Base-by-base conservation (phyloP, 2,797 vertebrate species). In the Bryconaethiops microstoma region DNA sequence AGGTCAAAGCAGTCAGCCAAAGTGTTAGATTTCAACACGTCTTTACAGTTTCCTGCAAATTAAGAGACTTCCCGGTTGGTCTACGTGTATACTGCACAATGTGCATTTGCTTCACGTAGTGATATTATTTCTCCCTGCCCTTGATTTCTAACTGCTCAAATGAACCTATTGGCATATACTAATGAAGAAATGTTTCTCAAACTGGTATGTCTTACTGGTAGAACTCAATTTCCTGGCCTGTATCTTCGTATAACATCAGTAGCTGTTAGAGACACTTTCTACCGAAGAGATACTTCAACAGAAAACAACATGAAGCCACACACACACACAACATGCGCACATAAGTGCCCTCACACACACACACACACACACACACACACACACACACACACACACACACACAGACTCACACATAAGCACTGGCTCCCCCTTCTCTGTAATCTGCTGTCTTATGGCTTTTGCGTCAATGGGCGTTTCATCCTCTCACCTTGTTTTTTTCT, bases 401-500 rank as follows among this genome's bases (percentile, higher is more conserved):
- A 65, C 52, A 76, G 10, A 68, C 60, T 65, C 39, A 78, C 39
- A 45, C 74, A 74, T 23, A 23, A 5, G 39, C 54, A 71, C 75
- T 54, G 16, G 39, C 29, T 12, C n/a, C 68, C 25, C 63, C 68
- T 71, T 60, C 57, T 83, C 78, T 85, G 65, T 68, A 67, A 77
- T 79, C 76, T 80, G 79, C 55, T 81, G 48, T 79, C 76, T 79
- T 65, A 75, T 60, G 74, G 40, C 82, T 88, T 85, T 93, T 93
- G 89, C 92, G 93, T 94, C 94, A 94, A 90, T 91, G 77, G 72
- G 78, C 57, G 82, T 79, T 84, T 86, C 77, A 79, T 89, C 85
- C 81, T 88, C 79, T 88, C 83, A 86, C 83, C 83, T 80, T 83
- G 85, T 87, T 87, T 84, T 83, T 85, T 93, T 93, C 92, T 92